These are phyloP conservation scores for Spisula solida DNA, from an alignment of 2,888 invertebrate species.

Conservation along the genomic window DNA sequence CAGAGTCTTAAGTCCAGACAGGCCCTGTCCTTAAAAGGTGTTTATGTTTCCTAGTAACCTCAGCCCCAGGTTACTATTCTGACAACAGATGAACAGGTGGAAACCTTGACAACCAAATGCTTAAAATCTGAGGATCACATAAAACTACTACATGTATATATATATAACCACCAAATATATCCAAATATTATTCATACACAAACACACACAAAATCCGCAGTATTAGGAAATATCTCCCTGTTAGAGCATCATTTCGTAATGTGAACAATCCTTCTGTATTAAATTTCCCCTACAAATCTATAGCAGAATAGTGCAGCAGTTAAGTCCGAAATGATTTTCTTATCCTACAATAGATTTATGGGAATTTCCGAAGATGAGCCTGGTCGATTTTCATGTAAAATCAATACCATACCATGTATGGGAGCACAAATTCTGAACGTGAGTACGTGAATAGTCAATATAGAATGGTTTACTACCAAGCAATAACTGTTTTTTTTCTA, in stretches of 20 bases:
- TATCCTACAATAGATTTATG: not conserved
- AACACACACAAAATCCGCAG: not conserved
- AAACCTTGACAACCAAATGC: not conserved
- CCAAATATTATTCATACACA: slow-evolving; percentile 11
- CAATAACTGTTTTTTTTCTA: not conserved
- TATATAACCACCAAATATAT: not conserved
- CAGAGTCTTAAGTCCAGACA: too few relatives aligned
- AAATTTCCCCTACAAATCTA: not conserved
- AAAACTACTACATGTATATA: too few relatives aligned
- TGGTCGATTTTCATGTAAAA: slow-evolving; percentile 11
- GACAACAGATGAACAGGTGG: too few relatives aligned
- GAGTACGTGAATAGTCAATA: not conserved
- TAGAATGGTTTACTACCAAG: slow-evolving; percentile 3
- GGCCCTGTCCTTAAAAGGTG: too few relatives aligned
- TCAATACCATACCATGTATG: not conserved
- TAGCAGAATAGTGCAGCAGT: not conserved
- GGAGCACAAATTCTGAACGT: too few relatives aligned
- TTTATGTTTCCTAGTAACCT: too few relatives aligned
- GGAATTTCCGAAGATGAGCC: not conserved
- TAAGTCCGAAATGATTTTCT: slow-evolving; percentile 6
- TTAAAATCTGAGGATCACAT: too few relatives aligned
- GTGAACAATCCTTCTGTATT: not conserved
- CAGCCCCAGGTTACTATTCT: too few relatives aligned
- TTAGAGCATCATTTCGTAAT: not conserved
- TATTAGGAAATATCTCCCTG: not conserved